phyloP scores from a whole-genome alignment of 37 sponge, comb jelly and placozoan species.

The Lycopodina hypogea region DNA sequence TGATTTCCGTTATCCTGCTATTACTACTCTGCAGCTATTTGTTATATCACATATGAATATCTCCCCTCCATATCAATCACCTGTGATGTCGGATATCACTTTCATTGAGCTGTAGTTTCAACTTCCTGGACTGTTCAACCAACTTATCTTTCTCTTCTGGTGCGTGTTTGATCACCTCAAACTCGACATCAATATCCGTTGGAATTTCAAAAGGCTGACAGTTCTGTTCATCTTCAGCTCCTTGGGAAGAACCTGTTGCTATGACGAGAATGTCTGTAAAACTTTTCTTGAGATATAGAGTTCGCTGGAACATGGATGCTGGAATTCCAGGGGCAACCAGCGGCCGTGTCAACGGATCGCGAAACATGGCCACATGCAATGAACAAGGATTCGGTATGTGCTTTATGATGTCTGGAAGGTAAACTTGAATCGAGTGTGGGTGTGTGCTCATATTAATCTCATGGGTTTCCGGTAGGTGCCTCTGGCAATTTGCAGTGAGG shows the following conservation, averaged over 20 bases:
- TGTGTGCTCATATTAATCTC: slow-evolving; percentile 32
- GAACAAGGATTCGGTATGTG: slow-evolving; percentile 19
- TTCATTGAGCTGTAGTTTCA: slow-evolving; percentile 11
- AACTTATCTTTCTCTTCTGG: slow-evolving; percentile 13
- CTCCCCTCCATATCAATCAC: too few species aligned
- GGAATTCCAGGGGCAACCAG: slow-evolving; percentile 19
- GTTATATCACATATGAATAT: too few species aligned
- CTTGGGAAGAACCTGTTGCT: background rate
- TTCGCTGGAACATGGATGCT: background rate
- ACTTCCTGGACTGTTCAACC: background rate
- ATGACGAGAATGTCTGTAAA: slow-evolving; percentile 8
- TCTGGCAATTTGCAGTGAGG: background rate
- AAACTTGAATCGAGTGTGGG: slow-evolving; percentile 29
- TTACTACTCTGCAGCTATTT: too few species aligned
- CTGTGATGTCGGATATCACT: slow-evolving; percentile 10
- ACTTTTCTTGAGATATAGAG: background rate
- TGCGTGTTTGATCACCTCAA: slow-evolving; percentile 23
- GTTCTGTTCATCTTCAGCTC: background rate
- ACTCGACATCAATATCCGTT: slow-evolving; percentile 26
- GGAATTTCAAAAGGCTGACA: slow-evolving; percentile 36
- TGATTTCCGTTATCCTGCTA: too few species aligned
- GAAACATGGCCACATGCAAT: slow-evolving; percentile 5
- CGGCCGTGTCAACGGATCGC: background rate
- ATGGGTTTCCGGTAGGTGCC: slow-evolving; percentile 13
- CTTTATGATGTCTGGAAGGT: slow-evolving; percentile 36